Evolutionary conservation across 2,113 vertebrate genomes (phyloP), one percentile per base, ranked within the genome.

Genomic region (Calyptommatus sinebrachiatus): DNA sequence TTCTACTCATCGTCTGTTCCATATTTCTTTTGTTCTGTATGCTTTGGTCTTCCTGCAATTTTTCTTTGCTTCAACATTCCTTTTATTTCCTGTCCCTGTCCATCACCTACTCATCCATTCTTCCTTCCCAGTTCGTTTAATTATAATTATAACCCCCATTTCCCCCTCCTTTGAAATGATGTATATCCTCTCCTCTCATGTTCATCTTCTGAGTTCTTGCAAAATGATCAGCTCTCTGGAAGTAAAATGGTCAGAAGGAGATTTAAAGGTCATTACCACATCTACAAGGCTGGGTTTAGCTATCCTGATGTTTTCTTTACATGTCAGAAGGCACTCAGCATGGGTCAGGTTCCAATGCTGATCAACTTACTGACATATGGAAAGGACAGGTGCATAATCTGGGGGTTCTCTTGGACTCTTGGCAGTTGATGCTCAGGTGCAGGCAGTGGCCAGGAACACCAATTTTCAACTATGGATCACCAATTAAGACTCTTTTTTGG

Each of bases 111-210:
- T 48, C 22, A 69, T 76, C 21, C 63, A 14, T 53, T 41, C 61
- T 57, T 45, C 20, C 12, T 82, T 77, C 77, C 74, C 62, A 63
- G 28, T n/a, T 77, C 81, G 53, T 71, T 77, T 69, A 60, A 28
- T 74, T 75, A 75, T 69, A 75, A 46, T 81, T 68, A 71, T 6
- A 7, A 24, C 65, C 72, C 53, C 74, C 29, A 35, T 72, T 53
- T 77, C 26, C 9, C 7, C 69, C 28, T 77, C 60, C 71, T 62
- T 73, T 48, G 69, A 76, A 16, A 57, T 65, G 45, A 35, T 21
- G 28, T 28, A 10, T 48, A 14, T 18, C 53, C 60, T 67, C 71
- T 77, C 69, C 65, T 31, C n/a, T 29, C 65, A 66, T 18, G 53
- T 48, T 74, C 29, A n/a, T 75, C 24, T 74, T 81, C 53, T 24